Conservation (phyloP, 2,797 vertebrate genomes). For the Sebastes nivosus region DNA sequence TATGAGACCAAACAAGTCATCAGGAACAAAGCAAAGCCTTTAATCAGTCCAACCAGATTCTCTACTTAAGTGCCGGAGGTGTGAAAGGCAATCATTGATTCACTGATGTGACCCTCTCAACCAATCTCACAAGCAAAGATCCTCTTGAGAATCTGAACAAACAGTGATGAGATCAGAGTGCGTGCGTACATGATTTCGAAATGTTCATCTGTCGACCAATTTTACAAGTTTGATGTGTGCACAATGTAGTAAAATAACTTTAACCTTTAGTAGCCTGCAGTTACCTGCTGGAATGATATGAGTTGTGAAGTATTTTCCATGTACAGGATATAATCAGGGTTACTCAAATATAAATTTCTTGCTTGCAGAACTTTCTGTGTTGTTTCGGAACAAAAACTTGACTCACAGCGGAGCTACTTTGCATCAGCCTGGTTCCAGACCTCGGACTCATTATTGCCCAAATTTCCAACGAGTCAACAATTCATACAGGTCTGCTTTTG, state of each 20-base stretch:
- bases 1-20: slow-evolving; percentile 43
- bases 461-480: not conserved
- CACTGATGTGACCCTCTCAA: slow-evolving; percentile 71
- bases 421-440: not conserved
- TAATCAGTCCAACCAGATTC: slow-evolving; percentile 51
- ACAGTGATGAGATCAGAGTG: slow-evolving; percentile 56
- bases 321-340: not conserved
- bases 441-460: not conserved
- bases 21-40: slow-evolving; percentile 36
- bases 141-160: slow-evolving; percentile 45
- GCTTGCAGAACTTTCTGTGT: not conserved
- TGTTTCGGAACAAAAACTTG: not conserved
- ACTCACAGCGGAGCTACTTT: not conserved
- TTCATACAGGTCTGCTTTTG: not conserved
- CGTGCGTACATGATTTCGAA: not conserved
- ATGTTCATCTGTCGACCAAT: not conserved
- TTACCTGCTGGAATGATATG: not conserved
- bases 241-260: not conserved
- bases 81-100: slow-evolving; percentile 63
- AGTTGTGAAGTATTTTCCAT: not conserved
- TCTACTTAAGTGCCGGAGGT: slow-evolving; percentile 41
- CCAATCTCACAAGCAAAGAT: not conserved
- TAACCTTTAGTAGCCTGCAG: not conserved
- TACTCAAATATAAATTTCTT: not conserved
- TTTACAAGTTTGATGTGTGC: not conserved